Base-by-base conservation (phyloP, 2,888 invertebrate genomes). In the Epinotia ramella region DNA sequence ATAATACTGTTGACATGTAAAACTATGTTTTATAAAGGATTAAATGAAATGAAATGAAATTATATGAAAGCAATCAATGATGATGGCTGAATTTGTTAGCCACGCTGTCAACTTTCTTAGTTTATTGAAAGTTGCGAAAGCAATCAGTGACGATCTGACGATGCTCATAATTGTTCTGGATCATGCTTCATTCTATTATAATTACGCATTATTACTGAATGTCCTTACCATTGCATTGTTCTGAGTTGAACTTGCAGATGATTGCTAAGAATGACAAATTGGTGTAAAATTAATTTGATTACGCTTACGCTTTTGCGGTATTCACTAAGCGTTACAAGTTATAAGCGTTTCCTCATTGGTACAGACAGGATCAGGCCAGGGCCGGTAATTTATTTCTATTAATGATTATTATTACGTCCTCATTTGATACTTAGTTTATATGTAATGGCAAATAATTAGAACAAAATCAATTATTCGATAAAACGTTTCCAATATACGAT, bases 201-300 rank as follows among this genome's bases (percentile, higher is more conserved):
- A 6, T 59, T 56, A 59, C 13, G n/a, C 5, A 57, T 68, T 24
- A 44, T 67, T 67, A 57, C 20, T 20, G 53, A 24, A 28, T 20
- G 44, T 44, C 59, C 46, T 69, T 60, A 60, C 46, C 28, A 46
- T 60, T 60, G 46, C 44, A 69, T 60, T 69, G 69, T 69, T 69
- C 20, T 60, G 59, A n/a, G 16, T 24, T 44, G 46, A 69, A n/a
- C 59, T 59, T 69, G 69, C 44, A 60, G 46, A 33, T 49, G 66
- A 53, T 67, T 28, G 53, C 16, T 67, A 56, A 56, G 9, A 53
- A 53, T n/a, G 59, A 46, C 7, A 46, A 57, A 59, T 46, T 60
- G 12, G 28, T 24, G 9, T 3, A 16, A 53, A 60, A 46, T 69
- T 60, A 46, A 0, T 6, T 11, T 46, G 3, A 24, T 6, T 59